A percentile compares a stretch with the other conserved stretches of the same genome.
These are phyloP conservation scores for Hiodon alosoides DNA, from an alignment of 2,113 vertebrate genomes.

Conservation along the genomic window DNA sequence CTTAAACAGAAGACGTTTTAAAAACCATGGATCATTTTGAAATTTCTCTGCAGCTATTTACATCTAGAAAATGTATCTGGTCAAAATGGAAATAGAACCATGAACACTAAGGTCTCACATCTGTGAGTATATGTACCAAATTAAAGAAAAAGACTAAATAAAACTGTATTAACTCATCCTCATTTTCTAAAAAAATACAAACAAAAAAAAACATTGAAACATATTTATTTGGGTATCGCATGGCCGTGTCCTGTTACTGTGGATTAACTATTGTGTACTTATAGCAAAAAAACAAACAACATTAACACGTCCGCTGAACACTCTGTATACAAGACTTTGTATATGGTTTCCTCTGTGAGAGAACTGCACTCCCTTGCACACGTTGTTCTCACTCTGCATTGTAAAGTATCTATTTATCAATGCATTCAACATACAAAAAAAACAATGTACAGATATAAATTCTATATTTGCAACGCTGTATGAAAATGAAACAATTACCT, in stretches of 20 bases:
- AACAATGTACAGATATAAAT: slow-evolving; percentile 71
- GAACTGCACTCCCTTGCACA: slow-evolving; percentile 22
- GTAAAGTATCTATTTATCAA: slow-evolving; percentile 38
- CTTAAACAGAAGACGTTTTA: slow-evolving; percentile 46
- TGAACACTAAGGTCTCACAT: slow-evolving; percentile 32
- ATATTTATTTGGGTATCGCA: slow-evolving; percentile 56
- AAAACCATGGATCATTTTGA: slow-evolving; percentile 54
- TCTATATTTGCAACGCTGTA: slow-evolving; percentile 84
- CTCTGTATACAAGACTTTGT: slow-evolving; percentile 37
- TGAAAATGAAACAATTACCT: slow-evolving; percentile 59
- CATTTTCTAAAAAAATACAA: slow-evolving; percentile 45
- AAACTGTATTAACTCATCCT: slow-evolving; percentile 6
- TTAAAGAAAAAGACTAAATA: slow-evolving; percentile 26
- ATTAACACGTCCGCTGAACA: slow-evolving; percentile 43
- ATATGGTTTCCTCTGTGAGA: slow-evolving; percentile 22
- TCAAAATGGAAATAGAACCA: slow-evolving; percentile 18
- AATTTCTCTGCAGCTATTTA: slow-evolving; percentile 64
- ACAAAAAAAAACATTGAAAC: slow-evolving; percentile 45
- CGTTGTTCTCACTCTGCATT: slow-evolving; percentile 39
- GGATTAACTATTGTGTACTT: slow-evolving; percentile 67
- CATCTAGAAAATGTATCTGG: slow-evolving; percentile 58
- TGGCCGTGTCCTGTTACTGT: slow-evolving; percentile 65
- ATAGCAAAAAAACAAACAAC: slow-evolving; percentile 44
- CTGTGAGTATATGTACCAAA: slow-evolving; percentile 48
- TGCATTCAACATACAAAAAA: slow-evolving; percentile 18